Evolutionary conservation across 1,140 invertebrate genomes (phyloP).

Genomic region (Zaprionus davidi): DNA sequence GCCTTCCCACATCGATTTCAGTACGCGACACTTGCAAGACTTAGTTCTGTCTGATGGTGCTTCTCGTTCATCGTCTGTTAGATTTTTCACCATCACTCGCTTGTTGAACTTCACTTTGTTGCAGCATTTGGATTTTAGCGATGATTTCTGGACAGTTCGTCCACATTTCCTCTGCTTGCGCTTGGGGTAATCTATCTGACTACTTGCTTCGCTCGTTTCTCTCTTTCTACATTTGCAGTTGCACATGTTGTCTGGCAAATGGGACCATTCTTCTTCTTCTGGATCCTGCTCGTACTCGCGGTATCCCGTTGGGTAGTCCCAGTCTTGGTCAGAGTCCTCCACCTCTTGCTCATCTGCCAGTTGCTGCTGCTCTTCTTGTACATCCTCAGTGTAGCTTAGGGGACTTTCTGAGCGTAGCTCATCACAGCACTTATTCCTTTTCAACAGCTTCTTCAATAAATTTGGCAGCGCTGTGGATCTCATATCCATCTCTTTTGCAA

Average conservation of each 20-base stretch:
- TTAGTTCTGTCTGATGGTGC: neutral
- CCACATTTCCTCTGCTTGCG: neutral
- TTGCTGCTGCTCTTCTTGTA: neutral
- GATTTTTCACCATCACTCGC: neutral
- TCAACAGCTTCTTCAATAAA: neutral
- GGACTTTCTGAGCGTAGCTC: neutral
- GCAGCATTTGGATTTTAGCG: neutral
- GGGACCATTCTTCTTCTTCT: neutral
- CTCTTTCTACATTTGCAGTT: neutral
- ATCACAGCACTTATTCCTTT: neutral
- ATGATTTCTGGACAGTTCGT: neutral
- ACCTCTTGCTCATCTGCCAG: neutral
- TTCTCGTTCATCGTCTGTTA: too few species aligned
- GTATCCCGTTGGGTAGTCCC: neutral
- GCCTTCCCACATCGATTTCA: constrained; percentile 13
- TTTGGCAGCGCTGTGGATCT: neutral
- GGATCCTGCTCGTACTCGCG: neutral
- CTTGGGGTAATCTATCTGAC: neutral
- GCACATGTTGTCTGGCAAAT: neutral
- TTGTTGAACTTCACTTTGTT: neutral
- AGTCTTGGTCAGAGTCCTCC: neutral
- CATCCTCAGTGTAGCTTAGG: too few species aligned
- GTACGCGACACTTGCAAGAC: neutral
- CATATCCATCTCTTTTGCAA: too few species aligned
- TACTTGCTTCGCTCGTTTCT: neutral